Percentiles rank a stretch among this genome's conserved stretches.
phyloP scores from a whole-genome alignment of 2,113 vertebrate genomes.

The Erythrocebus patas region DNA sequence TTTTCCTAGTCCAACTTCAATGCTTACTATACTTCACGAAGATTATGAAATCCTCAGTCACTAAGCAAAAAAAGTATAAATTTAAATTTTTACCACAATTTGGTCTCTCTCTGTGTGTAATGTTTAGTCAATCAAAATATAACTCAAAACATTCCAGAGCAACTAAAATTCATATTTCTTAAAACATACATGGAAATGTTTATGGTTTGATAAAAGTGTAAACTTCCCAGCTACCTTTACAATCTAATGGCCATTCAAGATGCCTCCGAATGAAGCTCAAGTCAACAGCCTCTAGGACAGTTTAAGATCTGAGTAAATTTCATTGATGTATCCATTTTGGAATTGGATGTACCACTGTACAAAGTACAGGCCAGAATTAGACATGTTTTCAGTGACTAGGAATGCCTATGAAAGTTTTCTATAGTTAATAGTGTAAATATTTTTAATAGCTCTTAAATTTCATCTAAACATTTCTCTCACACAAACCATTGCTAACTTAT shows the following conservation, averaged over 20 bases:
- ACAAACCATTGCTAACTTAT: neutral
- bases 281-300: neutral
- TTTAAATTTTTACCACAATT: neutral
- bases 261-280: neutral
- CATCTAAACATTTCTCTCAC: neutral
- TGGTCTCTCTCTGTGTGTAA: neutral
- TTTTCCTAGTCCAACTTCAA: constrained; percentile 43
- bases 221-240: neutral
- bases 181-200: neutral
- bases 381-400: neutral
- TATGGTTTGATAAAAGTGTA: neutral
- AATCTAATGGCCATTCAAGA: neutral
- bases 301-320: constrained; percentile 17
- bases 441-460: neutral
- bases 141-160: neutral
- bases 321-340: neutral
- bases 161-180: neutral
- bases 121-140: neutral
- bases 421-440: neutral
- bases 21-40: neutral
- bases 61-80: constrained; percentile 34
- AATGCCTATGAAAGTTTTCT: neutral
- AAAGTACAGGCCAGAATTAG: neutral
- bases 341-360: neutral
- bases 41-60: neutral